Evolutionary conservation across 2,888 invertebrate species (phyloP).

Genomic region (Thalpophila matura): DNA sequence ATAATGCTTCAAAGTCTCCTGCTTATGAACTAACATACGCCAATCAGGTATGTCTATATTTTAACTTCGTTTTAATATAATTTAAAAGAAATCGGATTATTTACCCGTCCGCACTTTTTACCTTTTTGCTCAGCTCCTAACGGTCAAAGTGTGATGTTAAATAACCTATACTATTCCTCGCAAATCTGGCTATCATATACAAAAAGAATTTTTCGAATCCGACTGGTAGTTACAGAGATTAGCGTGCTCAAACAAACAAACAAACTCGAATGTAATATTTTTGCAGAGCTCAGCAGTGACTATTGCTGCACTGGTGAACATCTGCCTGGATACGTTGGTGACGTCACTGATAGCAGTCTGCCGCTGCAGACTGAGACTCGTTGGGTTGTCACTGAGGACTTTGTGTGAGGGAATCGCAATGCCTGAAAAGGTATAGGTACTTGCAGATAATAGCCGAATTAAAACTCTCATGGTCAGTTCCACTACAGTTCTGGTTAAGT

Average conservation of each 20-base stretch:
- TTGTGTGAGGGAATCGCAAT: constrained; percentile 62
- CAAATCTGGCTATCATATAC: no score
- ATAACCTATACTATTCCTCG: no score
- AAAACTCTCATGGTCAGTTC: no score
- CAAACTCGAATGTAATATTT: no score
- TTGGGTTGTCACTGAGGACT: constrained; percentile 75
- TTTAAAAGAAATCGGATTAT: no score
- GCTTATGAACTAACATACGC: constrained; percentile 81
- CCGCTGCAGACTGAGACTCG: constrained; percentile 80
- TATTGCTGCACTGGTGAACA: constrained; percentile 79
- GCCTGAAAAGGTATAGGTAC: constrained; percentile 49
- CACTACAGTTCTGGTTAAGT: no score
- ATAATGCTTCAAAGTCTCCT: constrained; percentile 79
- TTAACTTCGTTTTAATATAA: background rate
- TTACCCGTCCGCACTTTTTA: no score
- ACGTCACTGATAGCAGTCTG: constrained; percentile 73
- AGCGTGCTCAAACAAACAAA: no score
- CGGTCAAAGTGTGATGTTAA: no score
- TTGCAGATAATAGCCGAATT: background rate
- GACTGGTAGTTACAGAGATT: no score
- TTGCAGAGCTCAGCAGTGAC: constrained; percentile 71
- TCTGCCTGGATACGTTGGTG: constrained; percentile 81
- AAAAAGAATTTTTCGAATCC: no score
- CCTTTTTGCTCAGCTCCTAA: no score
- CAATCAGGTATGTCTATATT: constrained; percentile 67